phyloP scores from a whole-genome alignment of 2,113 vertebrate genomes.

The Neoarius graeffei region DNA sequence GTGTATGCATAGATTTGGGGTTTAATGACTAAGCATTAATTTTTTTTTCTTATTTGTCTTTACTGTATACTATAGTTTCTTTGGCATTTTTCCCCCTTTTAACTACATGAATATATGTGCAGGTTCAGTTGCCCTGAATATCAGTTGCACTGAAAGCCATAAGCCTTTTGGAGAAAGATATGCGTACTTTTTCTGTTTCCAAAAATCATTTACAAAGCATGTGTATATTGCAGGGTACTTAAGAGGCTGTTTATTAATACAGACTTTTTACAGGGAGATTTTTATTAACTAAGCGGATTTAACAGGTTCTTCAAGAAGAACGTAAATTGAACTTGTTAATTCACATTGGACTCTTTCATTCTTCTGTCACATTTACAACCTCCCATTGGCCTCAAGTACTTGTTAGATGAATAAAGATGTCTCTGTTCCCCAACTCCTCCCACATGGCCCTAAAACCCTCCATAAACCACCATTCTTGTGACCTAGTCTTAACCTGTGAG shows the following conservation, averaged over 20 bases:
- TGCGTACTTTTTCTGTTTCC: neutral
- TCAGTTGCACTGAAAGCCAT: neutral
- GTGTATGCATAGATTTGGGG: neutral
- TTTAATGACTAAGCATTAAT: neutral
- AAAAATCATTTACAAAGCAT: neutral
- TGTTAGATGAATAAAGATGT: conserved; percentile 27
- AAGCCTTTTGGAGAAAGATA: neutral
- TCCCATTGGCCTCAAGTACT: neutral
- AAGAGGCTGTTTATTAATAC: neutral
- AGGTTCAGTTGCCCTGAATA: neutral
- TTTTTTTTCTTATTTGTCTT: neutral
- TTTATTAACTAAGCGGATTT: conserved; percentile 3
- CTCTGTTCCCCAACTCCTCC: conserved; percentile 1
- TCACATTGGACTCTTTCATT: neutral
- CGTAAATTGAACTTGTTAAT: conserved; percentile 33
- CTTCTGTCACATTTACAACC: conserved; percentile 2
- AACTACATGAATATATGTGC: neutral
- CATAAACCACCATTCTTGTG: conserved; percentile 16
- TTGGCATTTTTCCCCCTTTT: neutral
- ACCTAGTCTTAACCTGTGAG: conserved; percentile 29
- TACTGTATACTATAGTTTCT: neutral
- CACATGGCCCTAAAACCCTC: conserved; percentile 15
- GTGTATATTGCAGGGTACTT: neutral
- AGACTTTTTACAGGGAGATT: neutral
- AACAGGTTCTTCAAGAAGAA: neutral